Evolutionary conservation across 2,797 vertebrate genomes (phyloP).

Genomic region (Dendrocincla fuliginosa): DNA sequence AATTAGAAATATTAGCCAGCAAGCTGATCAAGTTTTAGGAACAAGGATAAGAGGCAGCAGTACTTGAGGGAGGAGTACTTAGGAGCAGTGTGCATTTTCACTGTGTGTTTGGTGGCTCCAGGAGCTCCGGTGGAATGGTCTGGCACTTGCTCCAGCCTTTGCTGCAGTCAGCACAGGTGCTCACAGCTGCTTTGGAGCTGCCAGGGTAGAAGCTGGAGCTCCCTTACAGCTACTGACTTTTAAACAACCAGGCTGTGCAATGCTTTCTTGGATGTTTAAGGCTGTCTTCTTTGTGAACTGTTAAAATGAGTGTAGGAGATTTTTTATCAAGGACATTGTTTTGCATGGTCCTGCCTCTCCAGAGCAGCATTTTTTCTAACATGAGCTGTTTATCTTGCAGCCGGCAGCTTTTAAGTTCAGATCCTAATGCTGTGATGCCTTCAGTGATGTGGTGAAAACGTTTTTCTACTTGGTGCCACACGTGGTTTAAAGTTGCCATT

Average conservation of each 20-base stretch:
- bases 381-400: background rate
- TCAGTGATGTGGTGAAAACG: background rate
- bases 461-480: conserved; percentile 11
- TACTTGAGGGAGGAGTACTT: background rate
- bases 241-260: background rate
- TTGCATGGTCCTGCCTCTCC: background rate
- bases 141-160: background rate
- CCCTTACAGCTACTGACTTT: background rate
- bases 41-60: background rate
- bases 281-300: background rate
- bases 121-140: background rate
- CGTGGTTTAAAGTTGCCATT: conserved; percentile 17
- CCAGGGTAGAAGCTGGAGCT: background rate
- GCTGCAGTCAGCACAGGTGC: background rate
- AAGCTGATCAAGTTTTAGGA: background rate
- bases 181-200: background rate
- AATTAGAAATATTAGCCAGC: background rate
- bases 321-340: background rate
- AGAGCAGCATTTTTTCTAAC: background rate
- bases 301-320: background rate
- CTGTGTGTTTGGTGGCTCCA: background rate
- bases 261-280: background rate
- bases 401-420: background rate
- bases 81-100: background rate
- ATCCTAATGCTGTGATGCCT: background rate